Evolutionary conservation across 35 echinoderm and acorn worm genomes (phyloP).

Genomic region (Stichopus chloronotus): DNA sequence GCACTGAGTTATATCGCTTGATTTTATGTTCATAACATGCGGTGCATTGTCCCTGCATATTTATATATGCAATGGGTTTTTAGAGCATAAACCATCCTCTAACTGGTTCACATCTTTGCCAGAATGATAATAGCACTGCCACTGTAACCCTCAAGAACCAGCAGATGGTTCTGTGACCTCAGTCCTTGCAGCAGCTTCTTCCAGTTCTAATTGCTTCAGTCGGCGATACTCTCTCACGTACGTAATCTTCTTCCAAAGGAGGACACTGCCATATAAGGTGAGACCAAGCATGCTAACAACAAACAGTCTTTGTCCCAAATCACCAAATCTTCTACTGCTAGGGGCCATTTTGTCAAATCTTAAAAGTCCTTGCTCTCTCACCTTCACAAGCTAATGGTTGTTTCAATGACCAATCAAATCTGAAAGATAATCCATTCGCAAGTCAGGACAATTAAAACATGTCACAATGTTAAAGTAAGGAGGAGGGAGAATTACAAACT

Average conservation of each 20-base stretch:
- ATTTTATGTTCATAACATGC: too few relatives aligned
- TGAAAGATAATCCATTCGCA: not conserved
- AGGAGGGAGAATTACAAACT: too few relatives aligned
- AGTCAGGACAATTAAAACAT: not conserved
- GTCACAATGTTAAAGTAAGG: too few relatives aligned
- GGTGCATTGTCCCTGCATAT: too few relatives aligned
- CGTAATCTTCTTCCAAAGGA: constrained; percentile 15
- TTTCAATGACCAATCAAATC: not conserved
- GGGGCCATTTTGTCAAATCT: constrained; percentile 18
- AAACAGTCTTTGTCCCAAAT: constrained; percentile 37
- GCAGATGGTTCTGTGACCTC: not conserved
- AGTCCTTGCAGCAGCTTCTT: constrained; percentile 15
- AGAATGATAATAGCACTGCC: not conserved
- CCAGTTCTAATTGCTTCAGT: constrained; percentile 19
- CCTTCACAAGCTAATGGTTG: not conserved
- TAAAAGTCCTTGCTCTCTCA: not conserved
- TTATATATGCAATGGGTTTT: too few relatives aligned
- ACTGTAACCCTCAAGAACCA: not conserved
- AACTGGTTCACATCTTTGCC: not conserved
- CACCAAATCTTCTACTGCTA: constrained; percentile 10
- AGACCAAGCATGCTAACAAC: constrained; percentile 41
- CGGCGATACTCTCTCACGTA: constrained; percentile 34
- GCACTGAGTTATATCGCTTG: too few relatives aligned
- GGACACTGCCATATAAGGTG: constrained; percentile 11
- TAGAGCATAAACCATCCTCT: not conserved